Evolutionary conservation across 2,113 vertebrate genomes (phyloP), one percentile per base, ranked within the genome.

Genomic region (Cavia porcellus): DNA sequence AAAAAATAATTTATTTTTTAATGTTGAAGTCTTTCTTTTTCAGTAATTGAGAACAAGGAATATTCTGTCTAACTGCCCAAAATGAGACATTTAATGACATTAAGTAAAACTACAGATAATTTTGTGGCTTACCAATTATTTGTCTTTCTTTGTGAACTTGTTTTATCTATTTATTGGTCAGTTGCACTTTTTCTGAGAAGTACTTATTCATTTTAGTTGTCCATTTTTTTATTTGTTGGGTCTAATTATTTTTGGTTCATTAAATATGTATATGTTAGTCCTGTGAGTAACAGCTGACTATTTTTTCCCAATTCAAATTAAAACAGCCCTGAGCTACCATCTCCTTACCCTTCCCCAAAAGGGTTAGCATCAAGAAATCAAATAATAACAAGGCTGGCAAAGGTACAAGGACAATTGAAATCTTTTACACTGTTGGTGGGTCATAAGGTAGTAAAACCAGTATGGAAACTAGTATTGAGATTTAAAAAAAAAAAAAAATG

Each of bases 1-100:
- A 89, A 89, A 90, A 42, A 74, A 80, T 55, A 2, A 82, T 75
- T 68, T 59, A 38, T 57, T 92, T 77, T 72, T 93, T 45, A 66
- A 47, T 66, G 30, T 17, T 95, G 10, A 75, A 1, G 0, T 45
- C 7, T 57, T 81, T 70, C 86, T 64, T 12, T 22, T 5, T 22
- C 6, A 55, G 0, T 86, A 35, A n/a, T 74, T 62, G 68, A 82
- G 9, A 92, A 82, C 3, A 82, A 38, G 19, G 25, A 85, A n/a
- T 17, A 84, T 45, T 95, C 5, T 92, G 10, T 11, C 11, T 94
- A 15, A 13, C 68, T 70, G 10, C 11, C 77, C 13, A 45, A n/a
- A 5, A 70, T 38, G 6, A 92, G 45, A 22, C 32, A 87, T 50
- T 7, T 92, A 79, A 5, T 55, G 19, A 83, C 14, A 86, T 74